A percentile compares a stretch with the other conserved stretches of the same genome.
phyloP scores from a whole-genome alignment of 2,113 vertebrate species.

The Mus spicilegus region DNA sequence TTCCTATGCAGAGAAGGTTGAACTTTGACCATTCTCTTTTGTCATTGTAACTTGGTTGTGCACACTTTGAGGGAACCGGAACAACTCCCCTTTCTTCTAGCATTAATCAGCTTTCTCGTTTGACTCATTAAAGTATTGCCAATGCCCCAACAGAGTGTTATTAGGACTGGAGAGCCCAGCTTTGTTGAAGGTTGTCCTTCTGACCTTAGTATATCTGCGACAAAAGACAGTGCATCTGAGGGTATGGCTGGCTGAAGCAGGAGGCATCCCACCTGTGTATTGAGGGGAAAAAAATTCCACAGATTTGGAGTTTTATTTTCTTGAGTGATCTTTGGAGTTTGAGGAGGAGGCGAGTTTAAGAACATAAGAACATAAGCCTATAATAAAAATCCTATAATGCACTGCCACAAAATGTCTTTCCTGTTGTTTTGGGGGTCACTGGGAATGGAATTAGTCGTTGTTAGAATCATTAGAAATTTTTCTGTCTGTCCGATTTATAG shows the following conservation, averaged over 20 bases:
- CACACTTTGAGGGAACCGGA: not conserved
- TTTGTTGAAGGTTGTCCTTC: not conserved
- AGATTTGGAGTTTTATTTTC: slow-evolving; percentile 29
- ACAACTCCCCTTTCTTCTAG: not conserved
- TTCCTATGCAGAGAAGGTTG: not conserved
- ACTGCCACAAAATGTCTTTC: slow-evolving; percentile 3
- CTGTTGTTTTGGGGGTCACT: slow-evolving; percentile 48
- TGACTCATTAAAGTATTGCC: not conserved
- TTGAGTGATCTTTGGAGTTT: slow-evolving; percentile 28
- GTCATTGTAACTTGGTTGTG: not conserved
- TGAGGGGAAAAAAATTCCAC: not conserved
- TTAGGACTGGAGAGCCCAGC: not conserved
- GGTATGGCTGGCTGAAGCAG: not conserved
- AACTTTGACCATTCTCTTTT: not conserved
- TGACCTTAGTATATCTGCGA: not conserved
- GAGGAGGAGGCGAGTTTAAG: not conserved
- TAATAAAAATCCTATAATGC: not conserved
- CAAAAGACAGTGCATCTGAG: slow-evolving; percentile 25
- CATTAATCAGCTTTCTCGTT: not conserved
- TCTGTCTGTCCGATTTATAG: slow-evolving; percentile 79
- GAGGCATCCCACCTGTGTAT: not conserved
- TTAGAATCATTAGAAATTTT: slow-evolving; percentile 79
- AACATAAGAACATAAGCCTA: not conserved
- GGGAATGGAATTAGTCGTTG: slow-evolving; percentile 77
- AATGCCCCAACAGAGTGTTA: not conserved